phyloP scores from a whole-genome alignment of 2,113 vertebrate species.

The Taxidea taxus region DNA sequence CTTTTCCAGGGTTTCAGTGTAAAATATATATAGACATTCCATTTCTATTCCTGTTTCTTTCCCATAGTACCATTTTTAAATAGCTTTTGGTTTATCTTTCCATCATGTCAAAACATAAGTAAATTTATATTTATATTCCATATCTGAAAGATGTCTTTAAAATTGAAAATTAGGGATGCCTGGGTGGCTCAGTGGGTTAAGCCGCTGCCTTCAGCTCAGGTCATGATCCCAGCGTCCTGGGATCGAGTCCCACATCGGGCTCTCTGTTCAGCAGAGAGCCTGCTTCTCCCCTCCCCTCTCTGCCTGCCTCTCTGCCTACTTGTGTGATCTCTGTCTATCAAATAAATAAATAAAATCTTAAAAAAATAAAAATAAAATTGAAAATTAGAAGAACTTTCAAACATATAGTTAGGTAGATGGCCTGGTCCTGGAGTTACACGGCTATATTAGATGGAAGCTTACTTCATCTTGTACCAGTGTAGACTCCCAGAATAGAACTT shows the following conservation, averaged over 20 bases:
- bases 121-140: background rate
- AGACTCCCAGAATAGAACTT: background rate
- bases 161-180: background rate
- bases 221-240: no score
- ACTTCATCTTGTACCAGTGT: background rate
- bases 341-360: no score
- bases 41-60: background rate
- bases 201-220: no score
- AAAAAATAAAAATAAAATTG: no score
- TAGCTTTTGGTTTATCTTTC: background rate
- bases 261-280: no score
- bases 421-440: background rate
- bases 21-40: background rate
- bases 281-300: no score
- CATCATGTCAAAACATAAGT: background rate
- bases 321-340: no score
- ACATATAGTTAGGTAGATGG: background rate
- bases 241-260: no score
- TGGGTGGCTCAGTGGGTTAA: no score
- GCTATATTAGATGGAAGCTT: background rate
- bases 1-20: background rate
- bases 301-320: no score
- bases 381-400: background rate
- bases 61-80: background rate
- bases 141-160: background rate